A percentile compares a stretch with the other conserved stretches of the same genome.
Conservation (phyloP, 2,797 vertebrate species). For the Rhinogobio ventralis region DNA sequence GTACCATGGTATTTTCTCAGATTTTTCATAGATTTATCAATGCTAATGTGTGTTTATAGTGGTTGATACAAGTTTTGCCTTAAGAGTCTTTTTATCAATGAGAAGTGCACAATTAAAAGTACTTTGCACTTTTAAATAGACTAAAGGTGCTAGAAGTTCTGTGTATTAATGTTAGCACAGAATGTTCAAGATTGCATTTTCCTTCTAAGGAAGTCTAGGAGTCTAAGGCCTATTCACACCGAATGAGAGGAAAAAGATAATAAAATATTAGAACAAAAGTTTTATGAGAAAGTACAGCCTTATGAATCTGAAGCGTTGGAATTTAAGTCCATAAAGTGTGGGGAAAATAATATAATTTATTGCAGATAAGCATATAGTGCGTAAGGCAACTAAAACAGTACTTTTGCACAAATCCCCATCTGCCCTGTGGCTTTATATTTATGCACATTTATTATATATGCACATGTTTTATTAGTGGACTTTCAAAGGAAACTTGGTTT, state of each 20-base stretch:
- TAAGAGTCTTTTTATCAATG: conserved; percentile 81
- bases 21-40: conserved; percentile 75
- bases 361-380: background rate
- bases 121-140: conserved; percentile 72
- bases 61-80: conserved; percentile 82
- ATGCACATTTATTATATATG: background rate
- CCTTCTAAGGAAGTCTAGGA: too few species aligned
- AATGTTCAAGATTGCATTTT: conserved; percentile 69
- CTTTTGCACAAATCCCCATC: background rate
- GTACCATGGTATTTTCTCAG: conserved; percentile 58
- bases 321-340: background rate
- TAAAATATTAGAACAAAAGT: background rate
- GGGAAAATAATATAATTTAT: background rate
- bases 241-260: conserved; percentile 1
- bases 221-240: conserved; percentile 12
- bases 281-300: background rate
- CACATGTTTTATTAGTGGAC: background rate
- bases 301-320: background rate
- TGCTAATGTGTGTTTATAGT: conserved; percentile 79
- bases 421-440: background rate
- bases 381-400: background rate
- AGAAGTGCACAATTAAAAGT: conserved; percentile 77
- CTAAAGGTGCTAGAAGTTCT: conserved; percentile 80
- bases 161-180: conserved; percentile 73
- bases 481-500: background rate